Evolutionary conservation across 2,797 vertebrate species (phyloP), one percentile per base, ranked within the genome.

Genomic region (Lemur catta): DNA sequence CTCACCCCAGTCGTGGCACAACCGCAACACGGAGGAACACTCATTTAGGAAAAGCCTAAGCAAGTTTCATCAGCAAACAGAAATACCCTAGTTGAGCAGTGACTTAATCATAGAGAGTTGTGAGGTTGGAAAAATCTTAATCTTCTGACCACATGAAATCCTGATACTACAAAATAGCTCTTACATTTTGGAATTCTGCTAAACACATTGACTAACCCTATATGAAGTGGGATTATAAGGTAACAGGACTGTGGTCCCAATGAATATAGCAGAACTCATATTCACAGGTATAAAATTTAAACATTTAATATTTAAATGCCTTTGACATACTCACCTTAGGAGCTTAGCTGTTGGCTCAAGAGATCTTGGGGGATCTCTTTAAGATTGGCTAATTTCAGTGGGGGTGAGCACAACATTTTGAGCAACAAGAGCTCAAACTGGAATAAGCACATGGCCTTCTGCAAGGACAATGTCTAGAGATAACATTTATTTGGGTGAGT

Each of bases 41-140:
- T 94, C 65, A 8, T 74, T 82, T 43, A 93, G 93, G 69, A 72
- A 91, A 71, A 78, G 41, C 38, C 11, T 4, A 28, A 50, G 35
- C 1, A 2, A 46, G n/a, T 48, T 87, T 76, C 61, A 91, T 48
- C 48, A 65, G 86, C 38, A 82, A 52, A 87, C 33, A 82, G 59
- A 92, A 89, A 33, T 12, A 6, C 0, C 8, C n/a, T 52, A 55
- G 79, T 41, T 30, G 30, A 93, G 65, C 46, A 13, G 1, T 59
- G 71, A 87, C 57, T 67, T 72, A 12, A 89, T 18, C 84, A 78
- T 15, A n/a, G 17, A 75, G 84, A 67, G 35, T 22, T 33, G 1
- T 28, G 72, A 81, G 22, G n/a, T 22, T 61, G 69, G 92, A 71
- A 87, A 57, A 52, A 6, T 43, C 4, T 43, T 76, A 4, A 59